Conservation (phyloP, 2,797 vertebrate species). For the Sandelia bainsii region DNA sequence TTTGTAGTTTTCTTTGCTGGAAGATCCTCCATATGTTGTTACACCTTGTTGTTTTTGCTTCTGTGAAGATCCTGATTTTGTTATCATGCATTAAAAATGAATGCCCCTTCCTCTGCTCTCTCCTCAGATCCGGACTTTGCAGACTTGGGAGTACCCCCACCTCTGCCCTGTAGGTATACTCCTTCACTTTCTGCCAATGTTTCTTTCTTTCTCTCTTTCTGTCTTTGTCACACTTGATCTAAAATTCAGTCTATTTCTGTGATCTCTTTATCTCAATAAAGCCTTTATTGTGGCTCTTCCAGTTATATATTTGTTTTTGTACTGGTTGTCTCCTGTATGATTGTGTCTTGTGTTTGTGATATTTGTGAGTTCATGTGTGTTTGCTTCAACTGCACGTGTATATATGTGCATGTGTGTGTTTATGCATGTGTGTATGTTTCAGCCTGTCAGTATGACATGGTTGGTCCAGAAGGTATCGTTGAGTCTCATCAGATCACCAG, state of each 20-base stretch:
- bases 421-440: slow-evolving; percentile 72
- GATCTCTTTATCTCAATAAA: slow-evolving; percentile 1
- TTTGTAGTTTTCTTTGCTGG: slow-evolving; percentile 36
- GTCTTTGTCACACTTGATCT: slow-evolving; percentile 22
- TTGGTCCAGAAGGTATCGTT: slow-evolving; percentile 97
- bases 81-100: slow-evolving; percentile 63
- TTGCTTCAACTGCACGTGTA: slow-evolving; percentile 62
- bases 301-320: neutral
- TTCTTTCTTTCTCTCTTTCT: slow-evolving; percentile 27
- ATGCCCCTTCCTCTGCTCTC: slow-evolving; percentile 60
- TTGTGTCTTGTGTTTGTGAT: slow-evolving; percentile 3
- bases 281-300: neutral
- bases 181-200: slow-evolving; percentile 40
- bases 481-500: slow-evolving; percentile 96
- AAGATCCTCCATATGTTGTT: slow-evolving; percentile 26
- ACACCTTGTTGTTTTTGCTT: slow-evolving; percentile 42
- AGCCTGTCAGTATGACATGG: slow-evolving; percentile 99
- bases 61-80: slow-evolving; percentile 46
- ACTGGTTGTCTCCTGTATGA: slow-evolving; percentile 27
- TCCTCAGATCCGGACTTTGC: slow-evolving; percentile 99
- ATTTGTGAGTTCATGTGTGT: slow-evolving; percentile 31
- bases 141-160: slow-evolving; percentile 95
- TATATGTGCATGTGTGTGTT: slow-evolving; percentile 30
- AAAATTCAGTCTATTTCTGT: neutral
- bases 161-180: slow-evolving; percentile 95